Percentiles rank a stretch among this genome's conserved stretches.
Conservation (phyloP, 2,797 vertebrate genomes). For the Loriculus beryllinus region DNA sequence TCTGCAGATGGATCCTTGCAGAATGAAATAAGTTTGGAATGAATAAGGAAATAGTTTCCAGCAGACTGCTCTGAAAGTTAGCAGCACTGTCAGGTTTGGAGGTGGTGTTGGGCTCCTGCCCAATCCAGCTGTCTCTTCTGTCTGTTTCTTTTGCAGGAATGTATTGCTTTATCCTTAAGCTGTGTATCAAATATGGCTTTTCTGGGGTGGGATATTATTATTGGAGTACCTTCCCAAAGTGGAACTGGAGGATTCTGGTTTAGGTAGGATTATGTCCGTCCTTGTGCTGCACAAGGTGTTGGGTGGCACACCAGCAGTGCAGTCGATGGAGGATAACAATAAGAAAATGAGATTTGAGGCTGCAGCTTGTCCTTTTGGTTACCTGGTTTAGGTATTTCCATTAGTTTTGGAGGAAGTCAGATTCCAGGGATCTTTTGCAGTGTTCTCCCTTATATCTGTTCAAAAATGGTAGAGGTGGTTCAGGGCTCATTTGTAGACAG, state of each 20-base stretch:
- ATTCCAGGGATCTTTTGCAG: neutral
- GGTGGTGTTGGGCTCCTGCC: neutral
- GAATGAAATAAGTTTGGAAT: neutral
- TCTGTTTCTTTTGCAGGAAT: neutral
- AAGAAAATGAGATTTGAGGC: neutral
- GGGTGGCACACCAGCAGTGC: neutral
- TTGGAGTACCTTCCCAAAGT: neutral
- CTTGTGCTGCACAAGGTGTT: accelerated
- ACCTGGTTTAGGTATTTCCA: neutral
- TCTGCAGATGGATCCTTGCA: neutral
- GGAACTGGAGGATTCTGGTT: neutral
- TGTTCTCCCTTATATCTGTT: neutral
- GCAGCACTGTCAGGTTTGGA: neutral
- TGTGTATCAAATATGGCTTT: neutral
- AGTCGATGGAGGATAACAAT: neutral
- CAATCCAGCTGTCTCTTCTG: neutral
- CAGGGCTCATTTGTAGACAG: neutral
- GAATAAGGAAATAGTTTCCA: neutral
- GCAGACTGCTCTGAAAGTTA: neutral
- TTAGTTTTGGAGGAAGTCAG: neutral
- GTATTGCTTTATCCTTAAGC: neutral
- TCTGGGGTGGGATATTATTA: neutral
- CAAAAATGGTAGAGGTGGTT: neutral
- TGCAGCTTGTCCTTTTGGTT: neutral
- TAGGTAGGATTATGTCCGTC: neutral